Conservation (phyloP, 2,797 vertebrate genomes). For the Discoglossus pictus region DNA sequence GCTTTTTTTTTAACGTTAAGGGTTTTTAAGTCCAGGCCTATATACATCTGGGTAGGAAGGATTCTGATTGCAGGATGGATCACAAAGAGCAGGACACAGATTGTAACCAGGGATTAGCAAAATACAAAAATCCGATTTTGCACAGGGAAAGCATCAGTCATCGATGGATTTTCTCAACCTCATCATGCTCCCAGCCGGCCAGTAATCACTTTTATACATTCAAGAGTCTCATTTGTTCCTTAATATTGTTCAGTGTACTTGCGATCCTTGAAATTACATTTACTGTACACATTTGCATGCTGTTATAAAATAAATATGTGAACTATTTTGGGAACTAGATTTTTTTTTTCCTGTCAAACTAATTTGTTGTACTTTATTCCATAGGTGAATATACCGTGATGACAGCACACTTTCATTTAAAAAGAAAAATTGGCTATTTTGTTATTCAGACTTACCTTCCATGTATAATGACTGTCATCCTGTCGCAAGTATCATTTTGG, state of each 20-base stretch:
- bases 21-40: slow-evolving; percentile 54
- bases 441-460: slow-evolving; percentile 98
- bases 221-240: slow-evolving; percentile 48
- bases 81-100: slow-evolving; percentile 86
- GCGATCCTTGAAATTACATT: too few relatives aligned
- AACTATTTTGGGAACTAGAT: too few relatives aligned
- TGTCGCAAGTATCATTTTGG: slow-evolving; percentile 98
- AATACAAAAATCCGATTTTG: slow-evolving; percentile 93
- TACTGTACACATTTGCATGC: too few relatives aligned
- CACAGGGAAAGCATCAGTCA: slow-evolving; percentile 83
- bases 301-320: too few relatives aligned
- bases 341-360: slow-evolving; percentile 9
- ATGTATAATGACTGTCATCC: slow-evolving; percentile 98
- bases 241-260: not conserved
- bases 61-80: slow-evolving; percentile 65
- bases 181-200: slow-evolving; percentile 73
- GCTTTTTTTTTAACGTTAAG: slow-evolving; percentile 45
- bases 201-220: slow-evolving; percentile 57
- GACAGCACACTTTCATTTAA: slow-evolving; percentile 96
- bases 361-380: slow-evolving; percentile 29
- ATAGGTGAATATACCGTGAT: slow-evolving; percentile 96
- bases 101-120: slow-evolving; percentile 90
- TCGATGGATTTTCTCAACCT: slow-evolving; percentile 85
- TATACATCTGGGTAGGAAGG: slow-evolving; percentile 66
- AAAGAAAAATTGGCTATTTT: slow-evolving; percentile 98